Conservation (phyloP, 2,888 invertebrate genomes). For the Amphimallon solstitiale region DNA sequence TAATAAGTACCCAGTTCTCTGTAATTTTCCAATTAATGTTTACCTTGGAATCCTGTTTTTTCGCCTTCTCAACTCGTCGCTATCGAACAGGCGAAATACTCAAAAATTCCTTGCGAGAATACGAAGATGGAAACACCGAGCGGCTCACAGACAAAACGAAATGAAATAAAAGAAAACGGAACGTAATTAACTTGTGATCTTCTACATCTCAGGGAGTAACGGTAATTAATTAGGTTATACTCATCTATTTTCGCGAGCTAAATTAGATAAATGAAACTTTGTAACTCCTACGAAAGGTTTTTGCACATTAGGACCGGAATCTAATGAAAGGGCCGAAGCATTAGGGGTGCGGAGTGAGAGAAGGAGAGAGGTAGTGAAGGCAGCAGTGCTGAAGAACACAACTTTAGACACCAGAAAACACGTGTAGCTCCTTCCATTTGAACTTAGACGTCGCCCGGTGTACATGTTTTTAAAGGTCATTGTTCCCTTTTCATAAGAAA, state of each 20-base stretch:
- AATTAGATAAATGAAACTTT: constrained; percentile 41
- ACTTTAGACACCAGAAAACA: constrained; percentile 32
- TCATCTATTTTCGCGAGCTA: constrained; percentile 38
- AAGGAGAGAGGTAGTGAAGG: not conserved
- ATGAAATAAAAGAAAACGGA: constrained; percentile 29
- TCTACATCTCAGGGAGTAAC: constrained; percentile 9
- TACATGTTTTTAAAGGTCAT: too few relatives aligned
- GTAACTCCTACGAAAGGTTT: constrained; percentile 38
- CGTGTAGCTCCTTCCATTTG: constrained; percentile 23
- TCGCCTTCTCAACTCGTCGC: too few relatives aligned
- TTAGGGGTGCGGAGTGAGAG: constrained; percentile 12
- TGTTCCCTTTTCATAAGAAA: too few relatives aligned
- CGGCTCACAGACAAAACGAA: not conserved
- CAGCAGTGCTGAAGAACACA: not conserved
- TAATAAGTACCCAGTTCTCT: too few relatives aligned
- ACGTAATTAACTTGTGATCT: constrained; percentile 39
- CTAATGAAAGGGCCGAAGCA: constrained; percentile 37
- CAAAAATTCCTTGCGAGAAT: too few relatives aligned
- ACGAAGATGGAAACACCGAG: too few relatives aligned
- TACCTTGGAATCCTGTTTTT: too few relatives aligned
- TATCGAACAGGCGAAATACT: too few relatives aligned
- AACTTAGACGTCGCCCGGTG: constrained; percentile 1
- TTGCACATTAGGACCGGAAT: constrained; percentile 39
- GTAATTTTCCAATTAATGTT: too few relatives aligned
- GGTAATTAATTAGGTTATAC: constrained; percentile 41